Evolutionary conservation across 2,888 invertebrate genomes (phyloP).

Genomic region (Rhagonycha fulva): DNA sequence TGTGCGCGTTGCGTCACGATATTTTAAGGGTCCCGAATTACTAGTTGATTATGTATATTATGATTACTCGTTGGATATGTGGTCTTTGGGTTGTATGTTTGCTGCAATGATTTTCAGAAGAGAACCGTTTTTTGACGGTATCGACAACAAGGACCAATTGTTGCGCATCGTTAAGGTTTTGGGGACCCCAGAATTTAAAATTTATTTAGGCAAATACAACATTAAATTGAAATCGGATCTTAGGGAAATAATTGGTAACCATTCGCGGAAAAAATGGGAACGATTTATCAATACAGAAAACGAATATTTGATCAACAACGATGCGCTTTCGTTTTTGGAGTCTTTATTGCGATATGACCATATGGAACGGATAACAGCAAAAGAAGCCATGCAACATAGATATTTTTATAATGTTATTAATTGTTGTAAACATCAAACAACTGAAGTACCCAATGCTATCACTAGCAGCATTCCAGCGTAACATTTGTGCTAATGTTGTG

Average conservation of each 20-base stretch:
- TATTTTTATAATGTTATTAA: slow-evolving; percentile 42
- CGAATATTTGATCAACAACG: slow-evolving; percentile 51
- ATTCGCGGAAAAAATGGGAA: slow-evolving; percentile 51
- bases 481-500: background rate
- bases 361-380: slow-evolving; percentile 49
- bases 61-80: slow-evolving; percentile 54
- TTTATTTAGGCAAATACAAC: slow-evolving; percentile 50
- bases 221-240: slow-evolving; percentile 45
- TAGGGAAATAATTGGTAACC: slow-evolving; percentile 41
- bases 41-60: slow-evolving; percentile 52
- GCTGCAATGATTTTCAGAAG: slow-evolving; percentile 53
- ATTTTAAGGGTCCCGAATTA: slow-evolving; percentile 53
- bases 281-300: slow-evolving; percentile 51
- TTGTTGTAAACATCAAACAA: background rate
- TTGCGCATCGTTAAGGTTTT: slow-evolving; percentile 51
- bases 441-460: background rate
- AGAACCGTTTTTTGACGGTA: slow-evolving; percentile 53
- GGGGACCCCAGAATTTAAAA: slow-evolving; percentile 46
- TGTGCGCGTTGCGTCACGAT: slow-evolving; percentile 52
- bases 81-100: slow-evolving; percentile 54
- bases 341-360: slow-evolving; percentile 50
- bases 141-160: slow-evolving; percentile 52
- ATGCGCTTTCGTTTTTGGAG: slow-evolving; percentile 49
- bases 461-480: background rate
- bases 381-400: slow-evolving; percentile 50